Conservation (phyloP, 2,888 invertebrate genomes). For the Epistrophella euchroma region DNA sequence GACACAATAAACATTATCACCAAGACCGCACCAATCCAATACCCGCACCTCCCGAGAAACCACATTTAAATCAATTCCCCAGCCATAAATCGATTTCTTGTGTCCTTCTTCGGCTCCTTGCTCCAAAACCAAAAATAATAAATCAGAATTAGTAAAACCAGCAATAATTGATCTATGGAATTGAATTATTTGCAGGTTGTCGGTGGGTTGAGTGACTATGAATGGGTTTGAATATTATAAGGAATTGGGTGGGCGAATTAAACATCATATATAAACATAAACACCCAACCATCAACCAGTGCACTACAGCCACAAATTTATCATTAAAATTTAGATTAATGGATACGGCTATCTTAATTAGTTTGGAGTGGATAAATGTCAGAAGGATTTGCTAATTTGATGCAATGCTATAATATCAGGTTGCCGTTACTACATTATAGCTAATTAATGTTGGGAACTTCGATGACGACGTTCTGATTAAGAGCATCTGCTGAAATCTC, state of each 20-base stretch:
- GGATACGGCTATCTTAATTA: slow-evolving; percentile 73
- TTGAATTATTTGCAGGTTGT: slow-evolving; percentile 57
- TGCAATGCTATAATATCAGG: slow-evolving; percentile 66
- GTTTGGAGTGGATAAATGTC: slow-evolving; percentile 71
- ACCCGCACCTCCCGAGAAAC: slow-evolving; percentile 17
- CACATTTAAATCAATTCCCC: slow-evolving; percentile 66
- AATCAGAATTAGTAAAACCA: slow-evolving; percentile 70
- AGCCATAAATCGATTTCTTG: slow-evolving; percentile 61
- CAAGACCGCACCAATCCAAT: neutral
- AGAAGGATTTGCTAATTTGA: slow-evolving; percentile 72
- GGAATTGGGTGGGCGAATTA: neutral
- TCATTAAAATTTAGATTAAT: slow-evolving; percentile 74
- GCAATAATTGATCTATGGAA: slow-evolving; percentile 72
- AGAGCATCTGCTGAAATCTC: slow-evolving; percentile 41
- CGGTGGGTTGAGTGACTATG: neutral
- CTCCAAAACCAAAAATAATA: slow-evolving; percentile 59
- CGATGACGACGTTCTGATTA: slow-evolving; percentile 21
- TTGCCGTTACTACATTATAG: slow-evolving; percentile 43
- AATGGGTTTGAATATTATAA: slow-evolving; percentile 1
- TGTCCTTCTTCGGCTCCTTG: slow-evolving; percentile 28
- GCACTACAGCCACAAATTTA: slow-evolving; percentile 60
- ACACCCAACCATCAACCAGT: slow-evolving; percentile 25
- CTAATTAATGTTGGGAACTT: slow-evolving; percentile 57
- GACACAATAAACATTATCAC: neutral
- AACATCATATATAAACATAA: slow-evolving; percentile 41